A percentile compares a stretch with the other conserved stretches of the same genome.
Evolutionary conservation across 2,797 vertebrate species (phyloP).

Genomic region (Rhinogobio ventralis): DNA sequence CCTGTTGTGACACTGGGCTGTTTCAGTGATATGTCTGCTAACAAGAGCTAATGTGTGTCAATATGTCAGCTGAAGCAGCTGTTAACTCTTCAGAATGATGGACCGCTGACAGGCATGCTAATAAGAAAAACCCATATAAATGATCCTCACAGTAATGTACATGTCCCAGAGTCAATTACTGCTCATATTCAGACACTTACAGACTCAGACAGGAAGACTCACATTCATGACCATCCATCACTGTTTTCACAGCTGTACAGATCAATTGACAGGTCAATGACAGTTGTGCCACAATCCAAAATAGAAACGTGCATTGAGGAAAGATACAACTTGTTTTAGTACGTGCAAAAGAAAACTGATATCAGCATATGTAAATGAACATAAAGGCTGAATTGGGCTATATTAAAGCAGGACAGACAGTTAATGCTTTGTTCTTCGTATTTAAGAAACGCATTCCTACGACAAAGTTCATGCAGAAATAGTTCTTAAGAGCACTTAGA

Average conservation of each 20-base stretch:
- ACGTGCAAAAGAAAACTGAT: not conserved
- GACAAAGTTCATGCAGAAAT: conserved; percentile 16
- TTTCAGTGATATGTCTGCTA: conserved; percentile 22
- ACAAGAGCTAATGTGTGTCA: conserved; percentile 44
- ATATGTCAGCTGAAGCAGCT: conserved; percentile 67
- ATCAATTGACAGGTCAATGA: not conserved
- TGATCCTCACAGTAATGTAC: conserved; percentile 47
- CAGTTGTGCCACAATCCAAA: not conserved
- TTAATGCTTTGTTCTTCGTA: not conserved
- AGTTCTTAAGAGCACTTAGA: conserved; percentile 56
- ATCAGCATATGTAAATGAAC: not conserved
- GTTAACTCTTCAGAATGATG: conserved; percentile 48
- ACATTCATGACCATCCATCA: not conserved
- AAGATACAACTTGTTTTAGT: not conserved
- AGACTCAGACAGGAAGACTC: not conserved
- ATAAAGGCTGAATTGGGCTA: not conserved
- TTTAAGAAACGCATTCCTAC: not conserved
- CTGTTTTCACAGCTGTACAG: conserved; percentile 8
- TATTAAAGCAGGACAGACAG: not conserved
- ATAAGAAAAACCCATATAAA: conserved; percentile 57
- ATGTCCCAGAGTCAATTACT: conserved; percentile 42
- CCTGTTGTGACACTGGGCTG: too few relatives aligned
- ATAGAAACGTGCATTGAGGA: not conserved
- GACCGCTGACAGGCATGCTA: conserved; percentile 59
- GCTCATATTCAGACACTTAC: not conserved